A percentile compares a stretch with the other conserved stretches of the same genome.
phyloP scores from a whole-genome alignment of 2,888 invertebrate species.

The Bugula neritina region DNA sequence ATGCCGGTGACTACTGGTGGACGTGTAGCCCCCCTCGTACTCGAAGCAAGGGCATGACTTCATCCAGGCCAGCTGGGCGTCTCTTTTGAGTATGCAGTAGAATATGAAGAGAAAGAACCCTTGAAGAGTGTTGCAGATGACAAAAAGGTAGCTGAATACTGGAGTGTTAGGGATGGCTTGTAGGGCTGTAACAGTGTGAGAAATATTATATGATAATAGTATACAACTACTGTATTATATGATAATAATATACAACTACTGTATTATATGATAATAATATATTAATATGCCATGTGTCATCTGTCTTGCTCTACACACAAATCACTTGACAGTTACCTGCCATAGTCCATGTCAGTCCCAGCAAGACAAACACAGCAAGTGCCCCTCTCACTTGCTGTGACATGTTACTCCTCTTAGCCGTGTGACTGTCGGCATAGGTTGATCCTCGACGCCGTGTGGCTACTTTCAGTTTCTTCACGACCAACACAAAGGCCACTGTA shows the following conservation, averaged over 20 bases:
- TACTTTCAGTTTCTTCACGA: slow-evolving; percentile 39
- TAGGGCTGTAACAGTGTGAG: background rate
- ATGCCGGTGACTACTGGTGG: background rate
- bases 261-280: no score
- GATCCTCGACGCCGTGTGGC: slow-evolving; percentile 30
- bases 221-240: no score
- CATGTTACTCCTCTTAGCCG: slow-evolving; percentile 33
- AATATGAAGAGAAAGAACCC: slow-evolving; percentile 50
- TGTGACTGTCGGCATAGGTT: background rate
- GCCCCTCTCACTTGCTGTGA: slow-evolving; percentile 39
- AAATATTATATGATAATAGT: no score
- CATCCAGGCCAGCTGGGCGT: slow-evolving; percentile 37
- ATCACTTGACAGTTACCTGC: no score
- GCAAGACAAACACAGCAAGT: slow-evolving; percentile 39
- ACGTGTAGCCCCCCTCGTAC: background rate
- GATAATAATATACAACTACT: no score
- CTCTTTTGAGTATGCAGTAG: slow-evolving; percentile 43
- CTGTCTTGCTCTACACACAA: no score
- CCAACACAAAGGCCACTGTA: slow-evolving; percentile 52
- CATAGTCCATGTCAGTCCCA: slow-evolving; percentile 44
- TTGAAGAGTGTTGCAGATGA: slow-evolving; percentile 47
- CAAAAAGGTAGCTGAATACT: slow-evolving; percentile 46
- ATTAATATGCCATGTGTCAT: no score
- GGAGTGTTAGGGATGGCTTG: background rate
- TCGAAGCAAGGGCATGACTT: slow-evolving; percentile 29